Conservation (phyloP, 30 jellyfish, hydroid and myxozoan genomes). For the Clytia hemisphaerica region DNA sequence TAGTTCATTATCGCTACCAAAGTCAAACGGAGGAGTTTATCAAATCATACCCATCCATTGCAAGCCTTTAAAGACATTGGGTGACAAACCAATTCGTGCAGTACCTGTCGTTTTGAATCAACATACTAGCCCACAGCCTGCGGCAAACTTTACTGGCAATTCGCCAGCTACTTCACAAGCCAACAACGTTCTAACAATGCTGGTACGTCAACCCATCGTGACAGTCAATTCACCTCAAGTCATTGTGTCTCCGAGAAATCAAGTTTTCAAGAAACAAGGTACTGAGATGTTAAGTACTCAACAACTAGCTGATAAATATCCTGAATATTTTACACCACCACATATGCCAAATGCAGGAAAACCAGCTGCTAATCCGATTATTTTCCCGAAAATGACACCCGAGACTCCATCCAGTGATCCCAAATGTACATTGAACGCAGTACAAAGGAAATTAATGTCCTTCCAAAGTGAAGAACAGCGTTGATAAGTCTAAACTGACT, state of each 20-base stretch:
- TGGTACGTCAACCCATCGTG: background rate
- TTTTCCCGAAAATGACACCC: slow-evolving; percentile 36
- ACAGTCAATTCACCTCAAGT: background rate
- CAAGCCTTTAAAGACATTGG: too few relatives aligned
- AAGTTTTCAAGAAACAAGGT: background rate
- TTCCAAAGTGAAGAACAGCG: slow-evolving; percentile 21
- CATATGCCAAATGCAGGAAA: slow-evolving; percentile 19
- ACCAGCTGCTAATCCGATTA: slow-evolving; percentile 23
- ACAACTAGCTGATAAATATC: background rate
- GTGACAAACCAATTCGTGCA: too few relatives aligned
- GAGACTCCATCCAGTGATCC: slow-evolving; percentile 31
- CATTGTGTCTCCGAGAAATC: background rate
- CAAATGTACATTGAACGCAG: slow-evolving; percentile 9
- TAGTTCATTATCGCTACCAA: too few relatives aligned
- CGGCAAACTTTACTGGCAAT: too few relatives aligned
- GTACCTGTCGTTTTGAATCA: too few relatives aligned
- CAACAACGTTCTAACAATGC: too few relatives aligned
- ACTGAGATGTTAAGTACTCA: background rate
- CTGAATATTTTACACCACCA: slow-evolving; percentile 32
- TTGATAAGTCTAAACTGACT: too few relatives aligned
- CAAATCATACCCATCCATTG: too few relatives aligned
- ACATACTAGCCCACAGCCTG: too few relatives aligned
- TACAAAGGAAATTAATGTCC: slow-evolving; percentile 26
- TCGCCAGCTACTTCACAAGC: too few relatives aligned
- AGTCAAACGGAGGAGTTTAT: too few relatives aligned